Base-by-base conservation (phyloP, 2,888 invertebrate genomes). In the Ophioninae sp. region DNA sequence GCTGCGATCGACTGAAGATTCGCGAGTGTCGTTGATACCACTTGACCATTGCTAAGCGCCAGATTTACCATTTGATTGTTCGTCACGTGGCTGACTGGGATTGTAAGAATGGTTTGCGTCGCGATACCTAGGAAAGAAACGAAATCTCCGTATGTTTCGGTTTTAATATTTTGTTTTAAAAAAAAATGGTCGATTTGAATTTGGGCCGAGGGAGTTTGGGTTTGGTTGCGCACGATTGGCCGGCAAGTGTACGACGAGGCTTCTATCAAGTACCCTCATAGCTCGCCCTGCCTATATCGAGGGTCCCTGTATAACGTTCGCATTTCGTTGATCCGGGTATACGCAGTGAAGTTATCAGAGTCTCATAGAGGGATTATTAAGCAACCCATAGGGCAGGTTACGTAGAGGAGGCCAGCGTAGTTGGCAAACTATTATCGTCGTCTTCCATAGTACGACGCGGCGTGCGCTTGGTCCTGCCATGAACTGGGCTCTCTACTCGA, bases 71-170 rank as follows among this genome's bases (percentile, higher is more conserved):
- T 96, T 91, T 95, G 95, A 90, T 95, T 95, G 88, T 94, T 94
- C 94, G 97, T 97, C 87, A 97, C 96, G 94, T 97, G 97, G 93
- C 96, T 97, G 83, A 98, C 97, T 78, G 98, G 98, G 92, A 99
- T 98, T 87, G 98, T 98, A 89, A 99, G 94, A 91, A 99, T 98
- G 90, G 98, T 98, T 94, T 99, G 99, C 74, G 98, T 97, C 77
- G 98, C 98, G 92, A 98, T 96, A 88, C 98, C 98, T 98, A 21
- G 21, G 65, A 65, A 21, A 3, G 21, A 65, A 37, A 56, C 30
- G 13, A 20, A 21, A 77, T 0, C 30, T n/a, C n/a, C n/a, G n/a
- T n/a, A n/a, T n/a, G n/a, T n/a, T n/a, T n/a, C n/a, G n/a, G n/a
- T n/a, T n/a, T n/a, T n/a, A n/a, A n/a, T n/a, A n/a, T 30, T 30